These are phyloP conservation scores for Sorex maritimensis DNA, from an alignment of 2,797 vertebrate genomes.

Conservation along the genomic window DNA sequence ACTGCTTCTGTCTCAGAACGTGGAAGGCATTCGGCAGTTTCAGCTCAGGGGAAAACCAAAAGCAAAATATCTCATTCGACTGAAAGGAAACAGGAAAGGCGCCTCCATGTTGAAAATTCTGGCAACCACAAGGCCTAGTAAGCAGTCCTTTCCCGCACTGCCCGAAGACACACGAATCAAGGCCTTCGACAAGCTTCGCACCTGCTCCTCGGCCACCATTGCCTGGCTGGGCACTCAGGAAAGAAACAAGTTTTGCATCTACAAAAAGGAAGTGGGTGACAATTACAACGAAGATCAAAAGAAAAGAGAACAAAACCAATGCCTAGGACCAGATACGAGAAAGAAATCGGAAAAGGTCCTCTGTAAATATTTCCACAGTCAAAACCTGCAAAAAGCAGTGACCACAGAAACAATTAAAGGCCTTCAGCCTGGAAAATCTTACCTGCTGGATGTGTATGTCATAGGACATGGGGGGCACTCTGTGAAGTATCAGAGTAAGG, in stretches of 20 bases:
- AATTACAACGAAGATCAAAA: constrained; percentile 95
- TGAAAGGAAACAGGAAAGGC: constrained; percentile 96
- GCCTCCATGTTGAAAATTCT: constrained; percentile 96
- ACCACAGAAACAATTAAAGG: constrained; percentile 97
- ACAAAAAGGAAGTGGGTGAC: constrained; percentile 96
- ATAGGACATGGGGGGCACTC: constrained; percentile 97
- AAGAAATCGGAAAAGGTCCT: constrained; percentile 98
- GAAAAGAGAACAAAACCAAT: constrained; percentile 97
- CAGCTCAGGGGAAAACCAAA: constrained; percentile 97
- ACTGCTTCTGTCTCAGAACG: constrained; percentile 95
- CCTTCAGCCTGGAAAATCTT: constrained; percentile 96
- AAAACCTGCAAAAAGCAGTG: constrained; percentile 97
- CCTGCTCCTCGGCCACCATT: constrained; percentile 96
- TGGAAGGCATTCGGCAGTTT: constrained; percentile 97
- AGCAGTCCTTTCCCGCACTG: constrained; percentile 97
- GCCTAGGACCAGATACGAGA: constrained; percentile 96
- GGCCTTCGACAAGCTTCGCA: constrained; percentile 98
- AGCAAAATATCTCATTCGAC: constrained; percentile 96
- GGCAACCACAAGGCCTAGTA: constrained; percentile 95
- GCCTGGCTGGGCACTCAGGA: constrained; percentile 99
- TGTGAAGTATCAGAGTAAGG: constrained; percentile 99
- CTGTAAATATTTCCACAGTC: constrained; percentile 99
- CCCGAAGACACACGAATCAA: constrained; percentile 98
- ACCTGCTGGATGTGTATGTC: constrained; percentile 98
- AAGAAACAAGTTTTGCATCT: constrained; percentile 98